Percentiles rank a stretch among this genome's conserved stretches.
Evolutionary conservation across 2,888 invertebrate genomes (phyloP).

Genomic region (Polymixis flavicincta): DNA sequence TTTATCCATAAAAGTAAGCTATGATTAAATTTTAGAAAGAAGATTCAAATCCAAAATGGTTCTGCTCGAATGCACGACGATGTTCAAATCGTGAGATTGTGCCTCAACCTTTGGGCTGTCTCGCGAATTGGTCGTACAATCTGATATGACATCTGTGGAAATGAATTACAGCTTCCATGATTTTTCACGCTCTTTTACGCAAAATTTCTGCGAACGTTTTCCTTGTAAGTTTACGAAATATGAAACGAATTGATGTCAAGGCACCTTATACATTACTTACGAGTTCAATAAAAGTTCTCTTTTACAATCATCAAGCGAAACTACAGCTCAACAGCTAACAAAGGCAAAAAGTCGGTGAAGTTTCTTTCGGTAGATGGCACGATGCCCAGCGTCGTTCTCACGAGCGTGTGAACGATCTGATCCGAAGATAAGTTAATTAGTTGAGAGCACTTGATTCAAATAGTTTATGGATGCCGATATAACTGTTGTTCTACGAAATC

Average conservation of each 20-base stretch:
- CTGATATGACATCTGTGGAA: constrained; percentile 46
- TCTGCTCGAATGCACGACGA: background rate
- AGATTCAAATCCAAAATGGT: constrained; percentile 14
- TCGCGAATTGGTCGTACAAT: constrained; percentile 38
- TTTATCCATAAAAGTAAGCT: background rate
- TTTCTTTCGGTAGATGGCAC: constrained; percentile 65
- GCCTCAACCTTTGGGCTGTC: constrained; percentile 34
- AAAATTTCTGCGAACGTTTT: constrained; percentile 16
- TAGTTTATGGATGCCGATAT: constrained; percentile 35
- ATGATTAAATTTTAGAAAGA: background rate
- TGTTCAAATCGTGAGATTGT: constrained; percentile 28
- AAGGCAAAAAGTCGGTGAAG: constrained; percentile 53
- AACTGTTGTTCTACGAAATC: constrained; percentile 23
- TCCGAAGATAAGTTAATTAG: constrained; percentile 63
- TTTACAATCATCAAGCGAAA: constrained; percentile 54
- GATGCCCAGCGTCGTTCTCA: constrained; percentile 59
- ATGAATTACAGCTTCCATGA: constrained; percentile 31
- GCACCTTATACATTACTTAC: constrained; percentile 19
- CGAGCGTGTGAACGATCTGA: constrained; percentile 63
- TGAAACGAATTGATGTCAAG: constrained; percentile 11
- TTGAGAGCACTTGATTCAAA: constrained; percentile 56
- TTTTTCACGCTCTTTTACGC: constrained; percentile 31
- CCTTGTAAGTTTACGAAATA: constrained; percentile 3
- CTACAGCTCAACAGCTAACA: constrained; percentile 37
- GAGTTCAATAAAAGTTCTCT: constrained; percentile 34